Evolutionary conservation across 2,113 vertebrate genomes (phyloP).

Genomic region (Chrysemys picta): DNA sequence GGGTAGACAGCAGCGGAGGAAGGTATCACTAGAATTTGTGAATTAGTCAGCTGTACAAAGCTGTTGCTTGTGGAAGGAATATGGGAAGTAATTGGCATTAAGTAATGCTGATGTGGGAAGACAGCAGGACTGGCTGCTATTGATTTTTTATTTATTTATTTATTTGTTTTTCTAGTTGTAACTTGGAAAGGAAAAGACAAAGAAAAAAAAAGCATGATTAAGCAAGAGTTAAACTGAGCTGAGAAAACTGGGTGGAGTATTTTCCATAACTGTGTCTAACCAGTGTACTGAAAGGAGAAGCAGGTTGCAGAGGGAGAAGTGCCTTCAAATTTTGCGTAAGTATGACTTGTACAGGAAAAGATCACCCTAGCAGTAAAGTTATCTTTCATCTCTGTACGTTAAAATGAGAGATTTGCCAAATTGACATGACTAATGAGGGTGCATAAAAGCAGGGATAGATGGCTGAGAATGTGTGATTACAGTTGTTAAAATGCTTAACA

Average conservation of each 20-base stretch:
- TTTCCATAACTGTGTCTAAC: not conserved
- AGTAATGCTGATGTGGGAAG: not conserved
- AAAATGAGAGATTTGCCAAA: slow-evolving; percentile 26
- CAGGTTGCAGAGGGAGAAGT: not conserved
- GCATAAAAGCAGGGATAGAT: not conserved
- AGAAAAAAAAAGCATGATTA: not conserved
- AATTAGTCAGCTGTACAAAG: not conserved
- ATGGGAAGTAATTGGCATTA: not conserved
- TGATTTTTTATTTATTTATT: not conserved
- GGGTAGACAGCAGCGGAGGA: not conserved
- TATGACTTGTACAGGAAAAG: not conserved
- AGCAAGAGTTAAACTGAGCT: not conserved
- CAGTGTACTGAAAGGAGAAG: not conserved
- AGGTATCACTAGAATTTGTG: not conserved
- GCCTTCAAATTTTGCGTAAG: not conserved
- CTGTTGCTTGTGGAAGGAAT: not conserved
- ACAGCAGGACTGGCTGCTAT: not conserved
- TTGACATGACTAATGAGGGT: not conserved
- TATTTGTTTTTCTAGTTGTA: not conserved
- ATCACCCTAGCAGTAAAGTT: not conserved
- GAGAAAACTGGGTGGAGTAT: not conserved
- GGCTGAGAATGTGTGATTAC: not conserved
- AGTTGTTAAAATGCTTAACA: not conserved
- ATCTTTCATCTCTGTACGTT: not conserved
- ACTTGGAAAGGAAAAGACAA: not conserved